Evolutionary conservation across 1,140 invertebrate genomes (phyloP), one percentile per base, ranked within the genome.

Genomic region (Pseudomyrmex sp.): DNA sequence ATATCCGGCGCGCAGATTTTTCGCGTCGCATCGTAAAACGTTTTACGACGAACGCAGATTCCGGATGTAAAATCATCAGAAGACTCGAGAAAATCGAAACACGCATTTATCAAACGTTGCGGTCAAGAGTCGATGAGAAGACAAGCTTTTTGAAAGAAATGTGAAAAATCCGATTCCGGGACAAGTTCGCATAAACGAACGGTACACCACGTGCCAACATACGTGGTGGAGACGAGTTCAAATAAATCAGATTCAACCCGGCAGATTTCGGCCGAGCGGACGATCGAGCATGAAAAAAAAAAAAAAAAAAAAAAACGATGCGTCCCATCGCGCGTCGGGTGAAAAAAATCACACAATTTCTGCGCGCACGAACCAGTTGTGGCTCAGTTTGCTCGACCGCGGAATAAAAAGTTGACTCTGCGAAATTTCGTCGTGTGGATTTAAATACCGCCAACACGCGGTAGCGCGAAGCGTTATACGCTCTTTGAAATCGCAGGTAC

Each of bases 351-450:
- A 63, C 23, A 23, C 59, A 62, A 70, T 80, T 58, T 80, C 68
- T 48, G 76, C 52, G 52, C 20, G 18, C 52, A 65, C 26, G n/a
- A 76, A 48, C 13, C 52, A 61, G 61, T 73, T 73, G 35, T 35
- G 56, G 54, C 35, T 23, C 61, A n/a, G 44, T 72, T 70, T 72
- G 54, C n/a, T 12, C 65, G 66, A 80, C 54, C 66, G 66, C 76
- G 44, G 65, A 46, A 59, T 70, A 44, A 80, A 80, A 70, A 80
- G 76, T 79, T 79, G 76, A 79, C 76, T 79, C 44, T 59, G 76
- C 76, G 44, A 80, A 70, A 80, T 80, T 70, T 48, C 54, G 76
- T 48, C n/a, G 44, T 46, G 23, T n/a, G 56, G 44, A 80, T 80
- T 80, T 80, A 80, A 80, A 80, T 80, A 72, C 44, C 46, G 76